Evolutionary conservation across 2,797 vertebrate species (phyloP), one percentile per base, ranked within the genome.

Genomic region (Pangasius macronema): DNA sequence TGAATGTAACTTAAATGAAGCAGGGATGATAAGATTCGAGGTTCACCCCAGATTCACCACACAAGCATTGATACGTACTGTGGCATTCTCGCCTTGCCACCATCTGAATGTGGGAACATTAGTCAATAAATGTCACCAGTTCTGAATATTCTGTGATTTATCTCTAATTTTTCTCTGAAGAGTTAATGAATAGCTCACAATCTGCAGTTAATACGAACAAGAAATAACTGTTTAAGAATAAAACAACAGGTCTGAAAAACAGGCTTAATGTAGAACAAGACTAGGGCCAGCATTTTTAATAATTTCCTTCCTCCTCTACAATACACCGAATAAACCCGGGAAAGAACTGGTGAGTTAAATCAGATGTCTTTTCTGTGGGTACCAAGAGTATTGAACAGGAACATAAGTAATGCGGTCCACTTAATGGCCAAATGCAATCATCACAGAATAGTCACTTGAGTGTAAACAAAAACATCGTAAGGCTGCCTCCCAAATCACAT

Each of bases 91-190:
- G 65, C 85, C 75, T 85, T 85, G 75, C 81, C 83, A 83, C 85
- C n/a, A 39, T 83, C 75, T 86, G 67, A 88, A 88, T 87, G 85
- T 83, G n/a, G 83, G 49, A 63, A 84, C 88, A 88, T 89, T 86
- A 89, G 83, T 91, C 90, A 89, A 88, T 89, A 91, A 91, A 91
- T 91, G 88, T 86, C 90, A 91, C 57, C 42, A 55, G 70, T 87
- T 87, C 80, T 79, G 36, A 83, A 70, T 46, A 63, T 63, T 90
- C 65, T 88, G 16, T 39, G 72, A 80, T 59, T 39, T 46, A 36
- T 13, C 27, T 30, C n/a, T 2, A 22, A 3, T 36, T 22, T 46
- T 63, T 51, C 14, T 39, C 20, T 27, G 14, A 39, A 59, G 79
- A 27, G 55, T 27, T 81, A 81, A 81, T 39, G n/a, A 83, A 83